Evolutionary conservation across 1,140 invertebrate species (phyloP).

Genomic region (Drosophila nebulosa): DNA sequence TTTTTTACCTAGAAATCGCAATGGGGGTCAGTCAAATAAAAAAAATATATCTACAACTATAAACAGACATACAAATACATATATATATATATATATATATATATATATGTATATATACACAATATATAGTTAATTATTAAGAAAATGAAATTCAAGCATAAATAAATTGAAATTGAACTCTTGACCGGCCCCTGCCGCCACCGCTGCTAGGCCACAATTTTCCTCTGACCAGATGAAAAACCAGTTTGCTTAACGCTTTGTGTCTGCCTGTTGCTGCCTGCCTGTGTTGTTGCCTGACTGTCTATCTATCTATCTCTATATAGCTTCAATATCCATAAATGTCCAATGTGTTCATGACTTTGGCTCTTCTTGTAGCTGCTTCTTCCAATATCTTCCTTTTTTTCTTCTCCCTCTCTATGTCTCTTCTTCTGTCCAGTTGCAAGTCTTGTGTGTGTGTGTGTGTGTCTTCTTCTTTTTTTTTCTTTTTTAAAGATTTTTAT

Average conservation of each 20-base stretch:
- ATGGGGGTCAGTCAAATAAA: conserved; percentile 3
- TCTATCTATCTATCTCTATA: conserved; percentile 52
- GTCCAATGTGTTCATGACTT: conserved; percentile 74
- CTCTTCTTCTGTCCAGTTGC: conserved; percentile 12
- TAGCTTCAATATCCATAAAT: conserved; percentile 79
- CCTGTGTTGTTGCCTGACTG: conserved; percentile 31
- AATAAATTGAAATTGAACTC: conserved; percentile 63
- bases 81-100: conserved; percentile 29
- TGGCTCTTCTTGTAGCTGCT: conserved; percentile 43
- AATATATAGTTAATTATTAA: conserved; percentile 68
- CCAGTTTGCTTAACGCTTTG: conserved; percentile 34
- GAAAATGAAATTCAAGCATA: conserved; percentile 42
- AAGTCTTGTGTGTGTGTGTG: not conserved
- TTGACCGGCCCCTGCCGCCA: conserved; percentile 39
- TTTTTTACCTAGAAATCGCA: conserved; percentile 22
- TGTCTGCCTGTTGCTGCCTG: no score
- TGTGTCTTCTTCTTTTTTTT: conserved; percentile 9
- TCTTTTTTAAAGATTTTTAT: conserved; percentile 70
- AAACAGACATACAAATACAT: no score
- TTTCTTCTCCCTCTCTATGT: conserved; percentile 23
- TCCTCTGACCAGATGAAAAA: conserved; percentile 32
- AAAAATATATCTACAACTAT: not conserved
- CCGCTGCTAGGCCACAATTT: conserved; percentile 43
- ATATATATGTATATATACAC: conserved; percentile 33
- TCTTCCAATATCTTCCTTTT: conserved; percentile 30